Base-by-base conservation (phyloP, 2,113 vertebrate species). In the Oreochromis niloticus region DNA sequence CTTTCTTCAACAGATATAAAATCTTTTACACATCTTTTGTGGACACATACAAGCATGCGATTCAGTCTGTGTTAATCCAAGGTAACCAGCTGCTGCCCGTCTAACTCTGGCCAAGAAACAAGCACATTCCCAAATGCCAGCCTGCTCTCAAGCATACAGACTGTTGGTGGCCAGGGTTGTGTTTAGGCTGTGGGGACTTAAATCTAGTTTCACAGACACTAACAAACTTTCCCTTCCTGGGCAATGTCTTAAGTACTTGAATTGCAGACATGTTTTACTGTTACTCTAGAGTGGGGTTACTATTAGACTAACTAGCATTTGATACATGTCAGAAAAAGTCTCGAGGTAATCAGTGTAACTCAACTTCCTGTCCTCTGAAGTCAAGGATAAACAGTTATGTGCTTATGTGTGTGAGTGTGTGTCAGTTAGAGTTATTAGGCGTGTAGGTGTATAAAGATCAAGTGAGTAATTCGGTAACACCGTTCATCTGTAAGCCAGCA, bases 401-500 rank as follows among this genome's bases (percentile, higher is more conserved):
- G 50, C 55, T 24, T 79, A 22, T 84, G 24, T 82, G 56, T 83
- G n/a, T 11, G 5, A 12, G n/a, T 36, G 19, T 41, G 39, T 75
- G 71, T 85, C 9, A 32, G 27, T 68, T 54, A 43, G 11, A 4
- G 39, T 83, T 68, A 63, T 43, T 78, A 56, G 12, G 52, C 82
- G 39, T 66, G 85, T 91, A 57, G 82, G 84, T 61, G 71, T 52
- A 14, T 50, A 46, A 39, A 59, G 56, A 36, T 50, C 30, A 24
- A 52, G 16, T 92, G 91, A 94, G 86, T 93, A 75, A 92, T 86
- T 81, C 17, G 50, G 66, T 22, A 41, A 79, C 56, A 30, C 34
- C 10, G 7, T 56, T 71, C 30, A 56, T 54, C 10, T 36, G 36
- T 57, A 46, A 81, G 16, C 19, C 12, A 36, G 14, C 41, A 11